Evolutionary conservation across 2,113 vertebrate species (phyloP).

Genomic region (Suncus etruscus): DNA sequence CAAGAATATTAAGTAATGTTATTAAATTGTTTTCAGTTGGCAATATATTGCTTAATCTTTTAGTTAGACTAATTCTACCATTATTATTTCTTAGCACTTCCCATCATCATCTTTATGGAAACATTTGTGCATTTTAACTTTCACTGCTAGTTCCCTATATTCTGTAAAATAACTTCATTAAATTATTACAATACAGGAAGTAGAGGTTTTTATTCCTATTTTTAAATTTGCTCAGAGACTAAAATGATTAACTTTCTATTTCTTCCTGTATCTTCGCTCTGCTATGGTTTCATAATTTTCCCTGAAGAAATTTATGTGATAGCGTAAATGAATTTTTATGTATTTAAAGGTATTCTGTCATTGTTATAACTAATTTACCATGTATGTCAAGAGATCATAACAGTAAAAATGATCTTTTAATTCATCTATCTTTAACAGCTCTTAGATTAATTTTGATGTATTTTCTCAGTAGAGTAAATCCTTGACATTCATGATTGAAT

Average conservation of each 20-base stretch:
- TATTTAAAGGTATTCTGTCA: conserved; percentile 57
- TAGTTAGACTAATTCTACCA: background rate
- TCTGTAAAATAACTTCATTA: conserved; percentile 7
- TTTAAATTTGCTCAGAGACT: background rate
- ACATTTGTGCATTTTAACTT: background rate
- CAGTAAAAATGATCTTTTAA: conserved; percentile 56
- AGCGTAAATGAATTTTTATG: conserved; percentile 48
- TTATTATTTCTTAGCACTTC: background rate
- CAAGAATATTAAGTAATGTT: background rate
- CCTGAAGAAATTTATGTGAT: conserved; percentile 34
- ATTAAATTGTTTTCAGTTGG: background rate
- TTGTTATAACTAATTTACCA: conserved; percentile 25
- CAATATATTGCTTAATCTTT: background rate
- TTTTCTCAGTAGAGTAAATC: conserved; percentile 45
- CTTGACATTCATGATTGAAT: conserved; percentile 16
- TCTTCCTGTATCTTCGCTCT: conserved; percentile 10
- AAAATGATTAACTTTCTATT: conserved; percentile 9
- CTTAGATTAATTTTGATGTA: conserved; percentile 40
- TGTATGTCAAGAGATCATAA: conserved; percentile 8
- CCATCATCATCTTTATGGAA: background rate
- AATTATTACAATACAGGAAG: background rate
- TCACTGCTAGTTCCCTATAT: background rate
- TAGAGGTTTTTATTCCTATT: background rate
- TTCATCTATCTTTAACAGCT: conserved; percentile 39
- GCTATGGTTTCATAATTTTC: conserved; percentile 29